Base-by-base conservation (phyloP, 2,113 vertebrate genomes). In the Sorex fumeus region DNA sequence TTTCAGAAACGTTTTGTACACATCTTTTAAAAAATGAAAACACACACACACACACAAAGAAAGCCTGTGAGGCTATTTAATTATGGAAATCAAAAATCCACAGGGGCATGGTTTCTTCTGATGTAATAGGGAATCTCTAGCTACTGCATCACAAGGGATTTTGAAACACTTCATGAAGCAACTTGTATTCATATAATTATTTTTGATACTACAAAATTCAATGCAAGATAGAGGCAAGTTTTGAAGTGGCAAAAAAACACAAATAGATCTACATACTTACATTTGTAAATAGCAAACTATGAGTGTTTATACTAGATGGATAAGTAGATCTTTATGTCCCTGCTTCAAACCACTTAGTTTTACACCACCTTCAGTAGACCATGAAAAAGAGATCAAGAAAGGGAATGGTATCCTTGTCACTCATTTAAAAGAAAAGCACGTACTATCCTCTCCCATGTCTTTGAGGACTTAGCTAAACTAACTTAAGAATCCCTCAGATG, bases 401-500 rank as follows among this genome's bases (percentile, higher is more conserved):
- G 0, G 8, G 81, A 28, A 6, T 27, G 11, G 1, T 50, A 1
- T 2, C 27, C 21, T 53, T 1, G 3, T 11, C 1, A 0, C 18
- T 12, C 53, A 78, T 21, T 15, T 86, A 9, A 8, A 2, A 11
- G 2, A 19, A 19, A 9, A 2, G 7, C 77, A 15, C 75, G 8
- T 32, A 13, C 5, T 13, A 12, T 3, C 1, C 0, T 15, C 4
- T 3, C 1, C 0, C 10, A 16, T 60, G 9, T 53, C 36, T 34
- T 64, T 40, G 1, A 66, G 23, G 21, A 12, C 13, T 72, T 28
- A 84, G 47, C 67, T 85, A 53, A 81, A 30, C 7, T 10, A 45
- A 13, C 18, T 3, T 1, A 28, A 23, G 21, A 19, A 19, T 60
- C 4, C 21, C 16, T 66, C 28, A 6, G 8, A 30, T 28, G 16